A percentile compares a stretch with the other conserved stretches of the same genome.
phyloP scores from a whole-genome alignment of 1,140 invertebrate species.

The Leptinotarsa defecta region DNA sequence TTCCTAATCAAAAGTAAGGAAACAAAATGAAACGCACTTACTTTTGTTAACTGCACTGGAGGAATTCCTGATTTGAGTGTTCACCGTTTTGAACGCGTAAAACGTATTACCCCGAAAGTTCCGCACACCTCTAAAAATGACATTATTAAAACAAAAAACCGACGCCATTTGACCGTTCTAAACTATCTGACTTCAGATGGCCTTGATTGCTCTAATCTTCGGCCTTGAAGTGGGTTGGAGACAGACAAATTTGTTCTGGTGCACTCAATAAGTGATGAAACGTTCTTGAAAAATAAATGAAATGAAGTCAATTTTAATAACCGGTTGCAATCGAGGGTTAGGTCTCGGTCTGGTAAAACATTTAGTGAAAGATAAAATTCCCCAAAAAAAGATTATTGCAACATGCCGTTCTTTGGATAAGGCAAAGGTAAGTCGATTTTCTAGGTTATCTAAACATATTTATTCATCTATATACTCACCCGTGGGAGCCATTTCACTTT shows the following conservation, averaged over 20 bases:
- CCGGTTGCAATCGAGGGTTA: slow-evolving; percentile 85
- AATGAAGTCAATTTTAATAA: slow-evolving; percentile 83
- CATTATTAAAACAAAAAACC: slow-evolving; percentile 48
- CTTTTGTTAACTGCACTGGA: slow-evolving; percentile 25
- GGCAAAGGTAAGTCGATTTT: slow-evolving; percentile 62
- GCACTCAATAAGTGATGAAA: not conserved
- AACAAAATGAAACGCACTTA: slow-evolving; percentile 29
- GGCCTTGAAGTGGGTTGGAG: not conserved
- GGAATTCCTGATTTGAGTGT: slow-evolving; percentile 18
- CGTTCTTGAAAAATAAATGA: not conserved
- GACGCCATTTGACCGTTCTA: slow-evolving; percentile 39
- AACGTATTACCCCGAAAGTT: slow-evolving; percentile 35
- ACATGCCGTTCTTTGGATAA: slow-evolving; percentile 71
- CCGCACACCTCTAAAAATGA: slow-evolving; percentile 42
- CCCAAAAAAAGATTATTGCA: slow-evolving; percentile 70
- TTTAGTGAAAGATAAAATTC: slow-evolving; percentile 58
- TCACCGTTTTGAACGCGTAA: slow-evolving; percentile 33
- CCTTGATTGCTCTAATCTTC: not conserved
- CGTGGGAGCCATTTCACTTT: slow-evolving; percentile 59
- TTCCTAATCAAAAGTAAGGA: too few species aligned
- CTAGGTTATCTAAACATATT: slow-evolving; percentile 35
- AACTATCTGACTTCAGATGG: slow-evolving; percentile 3
- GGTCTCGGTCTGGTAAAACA: slow-evolving; percentile 83
- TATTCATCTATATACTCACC: slow-evolving; percentile 54
- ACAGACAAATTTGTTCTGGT: slow-evolving; percentile 1